These are phyloP conservation scores for Pseudomyrmex concolor DNA, from an alignment of 1,140 invertebrate species.

Conservation along the genomic window DNA sequence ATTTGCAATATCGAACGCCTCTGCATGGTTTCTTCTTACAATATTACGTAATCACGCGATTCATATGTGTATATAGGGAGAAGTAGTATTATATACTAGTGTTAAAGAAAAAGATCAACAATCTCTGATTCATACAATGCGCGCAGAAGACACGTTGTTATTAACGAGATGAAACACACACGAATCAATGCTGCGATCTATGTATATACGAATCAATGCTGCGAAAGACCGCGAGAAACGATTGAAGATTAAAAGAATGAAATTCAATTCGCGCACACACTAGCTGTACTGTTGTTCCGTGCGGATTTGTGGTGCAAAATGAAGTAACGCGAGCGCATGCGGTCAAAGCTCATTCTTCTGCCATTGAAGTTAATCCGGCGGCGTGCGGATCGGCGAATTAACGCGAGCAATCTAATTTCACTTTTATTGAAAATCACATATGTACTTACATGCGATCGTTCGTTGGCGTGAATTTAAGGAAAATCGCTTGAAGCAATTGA, in stretches of 20 bases:
- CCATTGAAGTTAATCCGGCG: constrained; percentile 1
- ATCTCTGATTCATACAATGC: background rate
- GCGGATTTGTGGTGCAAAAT: constrained; percentile 25
- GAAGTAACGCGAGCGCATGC: constrained; percentile 1
- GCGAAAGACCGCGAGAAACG: background rate
- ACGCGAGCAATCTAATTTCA: constrained; percentile 14
- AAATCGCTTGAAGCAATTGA: background rate
- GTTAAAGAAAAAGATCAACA: background rate
- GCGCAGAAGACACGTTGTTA: background rate
- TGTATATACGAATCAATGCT: too few relatives aligned
- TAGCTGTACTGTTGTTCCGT: constrained; percentile 20
- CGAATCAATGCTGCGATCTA: background rate
- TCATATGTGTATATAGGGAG: background rate
- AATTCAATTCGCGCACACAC: constrained; percentile 48
- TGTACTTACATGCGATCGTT: background rate
- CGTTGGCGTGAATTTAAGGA: constrained; percentile 9
- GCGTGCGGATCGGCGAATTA: constrained; percentile 36
- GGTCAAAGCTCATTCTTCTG: constrained; percentile 1
- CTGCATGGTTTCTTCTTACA: constrained; percentile 16
- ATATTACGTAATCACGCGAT: background rate
- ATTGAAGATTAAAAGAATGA: constrained; percentile 20
- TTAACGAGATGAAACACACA: constrained; percentile 3
- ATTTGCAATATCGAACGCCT: background rate
- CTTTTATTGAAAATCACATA: constrained; percentile 8
- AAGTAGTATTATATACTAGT: background rate